phyloP scores from a whole-genome alignment of 2,888 invertebrate genomes.

The Tachystola acroxantha region DNA sequence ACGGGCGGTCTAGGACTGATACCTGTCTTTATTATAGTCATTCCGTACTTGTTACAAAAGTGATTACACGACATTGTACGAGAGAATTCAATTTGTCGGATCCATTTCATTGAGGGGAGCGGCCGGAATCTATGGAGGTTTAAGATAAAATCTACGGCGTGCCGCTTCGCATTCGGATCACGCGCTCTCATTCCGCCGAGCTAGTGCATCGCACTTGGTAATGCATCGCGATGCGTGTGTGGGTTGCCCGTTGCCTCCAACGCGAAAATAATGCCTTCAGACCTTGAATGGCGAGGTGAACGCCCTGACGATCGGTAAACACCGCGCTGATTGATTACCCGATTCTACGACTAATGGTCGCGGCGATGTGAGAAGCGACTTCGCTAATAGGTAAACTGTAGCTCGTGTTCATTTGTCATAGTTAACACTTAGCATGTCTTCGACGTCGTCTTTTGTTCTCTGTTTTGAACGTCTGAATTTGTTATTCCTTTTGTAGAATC shows the following conservation, averaged over 20 bases:
- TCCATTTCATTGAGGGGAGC: conserved; percentile 39
- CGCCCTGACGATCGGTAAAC: conserved; percentile 53
- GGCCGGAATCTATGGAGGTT: conserved; percentile 39
- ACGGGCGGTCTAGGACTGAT: conserved; percentile 9
- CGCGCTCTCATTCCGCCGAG: conserved; percentile 65
- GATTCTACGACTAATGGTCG: conserved; percentile 37
- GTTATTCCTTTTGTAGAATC: conserved; percentile 35
- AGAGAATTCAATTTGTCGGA: conserved; percentile 58
- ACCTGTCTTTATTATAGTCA: conserved; percentile 23
- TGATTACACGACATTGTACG: conserved; percentile 40
- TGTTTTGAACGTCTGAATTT: conserved; percentile 16
- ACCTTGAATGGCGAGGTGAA: conserved; percentile 65
- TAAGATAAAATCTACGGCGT: conserved; percentile 58
- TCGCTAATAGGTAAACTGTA: conserved; percentile 27
- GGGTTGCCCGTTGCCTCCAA: conserved; percentile 39
- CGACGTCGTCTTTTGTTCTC: conserved; percentile 14
- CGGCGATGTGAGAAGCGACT: conserved; percentile 33
- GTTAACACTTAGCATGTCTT: conserved; percentile 18
- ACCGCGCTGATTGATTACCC: conserved; percentile 52
- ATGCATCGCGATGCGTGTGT: conserved; percentile 59
- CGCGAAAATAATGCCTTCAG: conserved; percentile 53
- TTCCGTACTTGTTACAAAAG: conserved; percentile 36
- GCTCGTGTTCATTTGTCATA: conserved; percentile 30
- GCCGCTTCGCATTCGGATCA: conserved; percentile 61
- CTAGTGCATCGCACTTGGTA: conserved; percentile 68